Evolutionary conservation across 2,888 invertebrate species (phyloP).

Genomic region (Epirrhoe alternata): DNA sequence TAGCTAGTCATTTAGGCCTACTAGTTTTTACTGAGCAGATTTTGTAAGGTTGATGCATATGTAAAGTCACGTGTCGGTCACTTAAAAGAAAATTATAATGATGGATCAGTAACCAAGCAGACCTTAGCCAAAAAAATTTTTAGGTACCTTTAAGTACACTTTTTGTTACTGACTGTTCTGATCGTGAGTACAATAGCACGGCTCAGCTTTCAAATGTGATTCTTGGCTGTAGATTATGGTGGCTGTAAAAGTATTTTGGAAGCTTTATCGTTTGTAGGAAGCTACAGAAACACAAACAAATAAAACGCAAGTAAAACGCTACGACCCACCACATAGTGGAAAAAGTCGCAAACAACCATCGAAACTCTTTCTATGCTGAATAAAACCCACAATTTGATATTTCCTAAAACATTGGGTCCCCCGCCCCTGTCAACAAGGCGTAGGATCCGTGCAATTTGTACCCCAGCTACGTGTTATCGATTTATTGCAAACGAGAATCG

Average conservation of each 20-base stretch:
- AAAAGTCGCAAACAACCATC: constrained; percentile 26
- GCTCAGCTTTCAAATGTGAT: neutral
- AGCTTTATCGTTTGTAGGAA: neutral
- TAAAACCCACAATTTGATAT: constrained; percentile 67
- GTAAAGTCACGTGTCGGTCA: too few species aligned
- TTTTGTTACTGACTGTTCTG: neutral
- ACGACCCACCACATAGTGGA: constrained; percentile 4
- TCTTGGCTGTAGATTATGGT: neutral
- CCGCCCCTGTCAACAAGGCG: constrained; percentile 70
- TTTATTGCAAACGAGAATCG: constrained; percentile 77
- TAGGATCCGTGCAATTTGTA: constrained; percentile 80
- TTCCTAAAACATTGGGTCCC: constrained; percentile 72
- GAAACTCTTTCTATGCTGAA: constrained; percentile 43
- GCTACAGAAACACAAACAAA: neutral
- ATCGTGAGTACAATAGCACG: neutral
- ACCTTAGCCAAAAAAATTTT: too few species aligned
- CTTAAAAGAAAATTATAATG: too few species aligned
- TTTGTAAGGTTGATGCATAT: too few species aligned
- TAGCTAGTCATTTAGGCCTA: too few species aligned
- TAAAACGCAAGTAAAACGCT: constrained; percentile 20
- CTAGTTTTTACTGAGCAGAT: too few species aligned
- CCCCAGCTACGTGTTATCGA: constrained; percentile 80
- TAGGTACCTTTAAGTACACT: too few species aligned
- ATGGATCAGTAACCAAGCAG: too few species aligned
- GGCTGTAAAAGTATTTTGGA: neutral